A percentile compares a stretch with the other conserved stretches of the same genome.
Conservation (phyloP, 2,888 invertebrate species). For the Reticulitermes lucifugus region DNA sequence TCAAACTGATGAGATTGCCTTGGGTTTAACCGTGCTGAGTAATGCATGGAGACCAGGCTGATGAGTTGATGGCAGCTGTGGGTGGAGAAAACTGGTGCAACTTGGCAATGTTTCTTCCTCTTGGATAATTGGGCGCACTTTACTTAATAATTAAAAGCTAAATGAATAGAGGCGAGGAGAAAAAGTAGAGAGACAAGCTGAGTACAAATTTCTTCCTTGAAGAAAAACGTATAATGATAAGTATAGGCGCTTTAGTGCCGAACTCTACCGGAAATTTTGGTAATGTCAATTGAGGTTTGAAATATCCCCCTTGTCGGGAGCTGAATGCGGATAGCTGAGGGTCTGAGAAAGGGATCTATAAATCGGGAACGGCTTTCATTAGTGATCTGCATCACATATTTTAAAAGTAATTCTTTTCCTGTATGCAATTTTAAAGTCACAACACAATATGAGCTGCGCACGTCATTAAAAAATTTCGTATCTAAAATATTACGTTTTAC, state of each 20-base stretch:
- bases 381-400: neutral
- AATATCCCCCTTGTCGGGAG: neutral
- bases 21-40: slow-evolving; percentile 13
- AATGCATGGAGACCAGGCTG: neutral
- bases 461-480: too few species aligned
- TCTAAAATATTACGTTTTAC: too few species aligned
- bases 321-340: neutral
- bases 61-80: slow-evolving; percentile 9
- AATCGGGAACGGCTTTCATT: neutral
- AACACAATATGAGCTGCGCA: neutral
- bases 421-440: neutral
- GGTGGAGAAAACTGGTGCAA: neutral
- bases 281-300: neutral
- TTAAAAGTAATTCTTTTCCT: neutral
- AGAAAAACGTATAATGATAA: slow-evolving; percentile 35
- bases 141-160: slow-evolving; percentile 26
- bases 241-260: neutral
- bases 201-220: slow-evolving; percentile 31
- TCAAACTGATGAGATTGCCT: slow-evolving; percentile 22
- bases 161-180: neutral
- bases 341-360: neutral
- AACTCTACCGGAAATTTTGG: neutral
- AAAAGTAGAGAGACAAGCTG: slow-evolving; percentile 9
- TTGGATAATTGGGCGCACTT: slow-evolving; percentile 25
- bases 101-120: slow-evolving; percentile 20